Base-by-base conservation (phyloP, 2,113 vertebrate genomes). In the Corythaeola cristata region DNA sequence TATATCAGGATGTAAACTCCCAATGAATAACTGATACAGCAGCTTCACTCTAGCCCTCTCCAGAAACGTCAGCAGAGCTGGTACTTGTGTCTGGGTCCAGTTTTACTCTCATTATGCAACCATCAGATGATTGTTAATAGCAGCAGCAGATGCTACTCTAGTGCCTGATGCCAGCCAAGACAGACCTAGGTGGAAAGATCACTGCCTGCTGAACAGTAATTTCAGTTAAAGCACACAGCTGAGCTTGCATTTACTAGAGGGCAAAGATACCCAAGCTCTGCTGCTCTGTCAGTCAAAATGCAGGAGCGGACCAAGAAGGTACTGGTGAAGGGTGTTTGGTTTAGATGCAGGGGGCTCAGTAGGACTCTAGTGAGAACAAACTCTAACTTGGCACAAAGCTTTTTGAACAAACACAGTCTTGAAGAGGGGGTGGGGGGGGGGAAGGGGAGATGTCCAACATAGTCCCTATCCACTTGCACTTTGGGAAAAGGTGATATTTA, bases 381-480 rank as follows among this genome's bases (percentile, higher is more conserved):
- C 24, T 59, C 77, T 53, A 77, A 73, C n/a, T 12, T 56, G 39
- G 35, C 50, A 87, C 30, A 79, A 75, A 87, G 14, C 26, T 41
- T 68, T 73, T 27, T 60, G 33, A 91, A 86, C 32, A 68, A 39
- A 52, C 32, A 35, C 14, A 66, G 17, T 39, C 35, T 49, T 62
- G 59, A 81, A 44, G 18, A 1, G 4, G 3, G 39, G 39, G 4
- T 5, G 20, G 2, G 4, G 3, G 4, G 3, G 3, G 5, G 49
- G 44, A 0, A 0, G 21, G 30, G 17, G 55, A 47, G 5, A 19
- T 0, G 5, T 26, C 35, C 35, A 53, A 76, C 26, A 13, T 21
- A 77, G 33, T 26, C 30, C 44, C 45, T 83, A 32, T 52, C 30
- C 18, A 66, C 23, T 5, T 52, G 24, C 50, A 49, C 39, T 68